These are phyloP conservation scores for Stegodyphus dumicola DNA, from an alignment of 1,140 invertebrate genomes.

Conservation along the genomic window DNA sequence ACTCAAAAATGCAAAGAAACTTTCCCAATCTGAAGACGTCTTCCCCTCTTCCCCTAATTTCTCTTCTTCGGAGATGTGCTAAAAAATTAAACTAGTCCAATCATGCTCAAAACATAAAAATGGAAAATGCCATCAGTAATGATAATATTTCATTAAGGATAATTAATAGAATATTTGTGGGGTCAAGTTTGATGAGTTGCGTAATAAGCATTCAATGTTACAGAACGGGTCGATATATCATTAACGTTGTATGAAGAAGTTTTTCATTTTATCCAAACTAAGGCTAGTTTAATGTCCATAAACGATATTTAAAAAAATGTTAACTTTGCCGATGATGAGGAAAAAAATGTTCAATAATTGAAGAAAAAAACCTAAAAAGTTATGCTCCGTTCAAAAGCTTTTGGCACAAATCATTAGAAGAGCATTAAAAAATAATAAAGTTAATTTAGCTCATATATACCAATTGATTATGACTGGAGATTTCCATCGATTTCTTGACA, in stretches of 20 bases:
- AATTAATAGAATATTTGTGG: conserved; percentile 60
- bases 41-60: too few species aligned
- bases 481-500: conserved; percentile 53
- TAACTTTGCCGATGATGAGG: conserved; percentile 16
- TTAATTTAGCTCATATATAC: conserved; percentile 60
- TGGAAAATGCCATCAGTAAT: conserved; percentile 26
- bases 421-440: conserved; percentile 60
- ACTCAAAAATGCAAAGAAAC: too few species aligned
- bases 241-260: conserved; percentile 50
- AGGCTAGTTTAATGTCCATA: conserved; percentile 20
- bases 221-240: conserved; percentile 49
- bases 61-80: background rate
- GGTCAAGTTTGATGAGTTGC: conserved; percentile 57
- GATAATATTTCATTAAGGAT: conserved; percentile 58
- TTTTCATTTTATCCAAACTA: conserved; percentile 45
- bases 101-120: background rate
- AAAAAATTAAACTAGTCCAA: background rate
- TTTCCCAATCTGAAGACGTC: too few species aligned
- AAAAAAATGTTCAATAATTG: conserved; percentile 2
- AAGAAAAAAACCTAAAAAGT: conserved; percentile 23
- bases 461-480: conserved; percentile 55
- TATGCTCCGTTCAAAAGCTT: background rate
- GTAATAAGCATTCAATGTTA: conserved; percentile 59
- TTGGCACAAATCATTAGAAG: conserved; percentile 43
- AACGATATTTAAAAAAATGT: conserved; percentile 36